A percentile compares a stretch with the other conserved stretches of the same genome.
phyloP scores from a whole-genome alignment of 2,113 vertebrate genomes.

The Apus apus region DNA sequence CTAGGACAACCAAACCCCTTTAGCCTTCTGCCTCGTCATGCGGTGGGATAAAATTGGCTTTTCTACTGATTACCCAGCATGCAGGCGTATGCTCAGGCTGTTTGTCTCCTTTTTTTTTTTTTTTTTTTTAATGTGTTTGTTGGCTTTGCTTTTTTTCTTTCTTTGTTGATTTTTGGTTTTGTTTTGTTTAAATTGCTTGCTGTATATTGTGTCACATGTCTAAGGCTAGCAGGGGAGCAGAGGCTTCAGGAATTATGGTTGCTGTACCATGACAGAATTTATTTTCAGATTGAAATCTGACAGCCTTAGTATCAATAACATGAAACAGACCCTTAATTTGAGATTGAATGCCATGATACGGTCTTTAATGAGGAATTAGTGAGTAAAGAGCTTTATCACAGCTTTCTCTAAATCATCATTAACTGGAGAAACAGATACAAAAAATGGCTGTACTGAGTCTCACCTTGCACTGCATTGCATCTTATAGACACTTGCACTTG shows the following conservation, averaged over 20 bases:
- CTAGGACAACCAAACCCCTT: neutral
- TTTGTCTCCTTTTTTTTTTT: neutral
- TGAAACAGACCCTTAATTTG: neutral
- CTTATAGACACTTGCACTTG: neutral
- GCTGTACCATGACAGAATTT: neutral
- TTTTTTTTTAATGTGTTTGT: neutral
- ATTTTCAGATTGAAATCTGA: neutral
- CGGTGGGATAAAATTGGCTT: neutral
- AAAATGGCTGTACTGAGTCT: neutral
- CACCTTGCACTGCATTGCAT: neutral
- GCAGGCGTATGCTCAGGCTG: neutral
- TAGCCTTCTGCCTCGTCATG: neutral
- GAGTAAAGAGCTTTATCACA: neutral
- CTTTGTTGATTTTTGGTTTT: neutral
- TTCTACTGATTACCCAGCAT: neutral
- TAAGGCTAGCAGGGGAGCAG: neutral
- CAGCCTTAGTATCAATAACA: neutral
- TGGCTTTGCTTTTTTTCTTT: neutral
- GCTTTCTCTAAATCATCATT: neutral
- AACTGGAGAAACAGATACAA: neutral
- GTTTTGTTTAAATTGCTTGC: neutral
- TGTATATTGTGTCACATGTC: neutral
- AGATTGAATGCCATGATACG: neutral
- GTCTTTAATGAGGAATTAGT: neutral
- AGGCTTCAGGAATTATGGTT: neutral